Conservation (phyloP, 2,888 invertebrate species). For the Dione vanillae region DNA sequence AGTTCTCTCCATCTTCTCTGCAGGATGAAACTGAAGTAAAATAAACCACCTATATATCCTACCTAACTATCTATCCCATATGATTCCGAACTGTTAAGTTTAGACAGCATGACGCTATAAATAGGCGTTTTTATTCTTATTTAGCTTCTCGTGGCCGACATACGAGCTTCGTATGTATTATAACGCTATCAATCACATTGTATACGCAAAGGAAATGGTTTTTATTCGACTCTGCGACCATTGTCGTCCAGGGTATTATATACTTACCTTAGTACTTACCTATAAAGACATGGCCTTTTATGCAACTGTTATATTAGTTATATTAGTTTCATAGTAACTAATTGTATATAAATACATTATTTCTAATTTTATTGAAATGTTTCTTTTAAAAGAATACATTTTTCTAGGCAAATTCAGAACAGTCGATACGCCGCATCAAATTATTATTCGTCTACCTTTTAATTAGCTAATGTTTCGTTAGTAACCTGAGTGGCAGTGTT, state of each 20-base stretch:
- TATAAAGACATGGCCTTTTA: too few species aligned
- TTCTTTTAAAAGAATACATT: too few species aligned
- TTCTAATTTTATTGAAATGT: too few species aligned
- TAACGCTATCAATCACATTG: constrained; percentile 13
- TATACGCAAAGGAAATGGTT: constrained; percentile 2
- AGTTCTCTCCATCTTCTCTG: not conserved
- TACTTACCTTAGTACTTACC: too few species aligned
- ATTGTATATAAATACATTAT: too few species aligned
- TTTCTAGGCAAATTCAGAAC: not conserved
- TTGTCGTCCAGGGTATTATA: constrained; percentile 1
- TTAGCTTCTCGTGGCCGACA: constrained; percentile 6
- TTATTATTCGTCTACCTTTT: constrained; percentile 11
- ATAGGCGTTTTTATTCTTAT: constrained; percentile 7
- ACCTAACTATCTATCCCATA: not conserved
- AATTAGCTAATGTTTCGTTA: constrained; percentile 15
- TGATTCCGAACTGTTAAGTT: not conserved
- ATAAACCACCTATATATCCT: too few species aligned
- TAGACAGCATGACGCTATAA: not conserved
- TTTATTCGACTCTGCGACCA: not conserved
- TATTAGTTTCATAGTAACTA: too few species aligned
- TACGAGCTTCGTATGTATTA: not conserved
- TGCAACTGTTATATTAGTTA: too few species aligned
- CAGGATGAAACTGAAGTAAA: not conserved
- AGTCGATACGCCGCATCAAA: not conserved
- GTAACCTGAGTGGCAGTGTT: not conserved